Conservation (phyloP, 2,797 vertebrate genomes). For the Xenopus petersii region DNA sequence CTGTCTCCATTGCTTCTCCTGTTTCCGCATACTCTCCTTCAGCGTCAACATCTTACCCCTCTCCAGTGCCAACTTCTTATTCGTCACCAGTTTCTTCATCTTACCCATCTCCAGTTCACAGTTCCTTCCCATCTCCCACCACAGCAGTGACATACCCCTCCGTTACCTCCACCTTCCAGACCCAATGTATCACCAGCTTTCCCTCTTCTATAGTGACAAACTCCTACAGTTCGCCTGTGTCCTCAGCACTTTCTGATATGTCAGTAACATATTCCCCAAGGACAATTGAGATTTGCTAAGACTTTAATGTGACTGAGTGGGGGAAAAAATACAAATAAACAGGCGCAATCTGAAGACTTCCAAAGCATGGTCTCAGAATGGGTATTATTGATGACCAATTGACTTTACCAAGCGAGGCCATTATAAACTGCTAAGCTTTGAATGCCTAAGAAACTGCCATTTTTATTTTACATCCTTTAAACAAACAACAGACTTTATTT, state of each 20-base stretch:
- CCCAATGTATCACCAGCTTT: constrained; percentile 77
- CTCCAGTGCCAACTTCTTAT: constrained; percentile 66
- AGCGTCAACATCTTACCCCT: constrained; percentile 64
- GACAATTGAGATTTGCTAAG: constrained; percentile 97
- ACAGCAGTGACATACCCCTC: constrained; percentile 88
- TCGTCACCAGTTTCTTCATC: constrained; percentile 86
- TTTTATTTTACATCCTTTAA: constrained; percentile 66
- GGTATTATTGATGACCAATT: background rate
- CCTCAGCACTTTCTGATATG: constrained; percentile 91
- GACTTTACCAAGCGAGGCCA: constrained; percentile 53
- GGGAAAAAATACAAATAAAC: constrained; percentile 4
- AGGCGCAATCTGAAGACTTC: constrained; percentile 48
- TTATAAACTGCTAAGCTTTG: constrained; percentile 62
- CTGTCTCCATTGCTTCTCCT: constrained; percentile 65
- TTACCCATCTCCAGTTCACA: constrained; percentile 84
- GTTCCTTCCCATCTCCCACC: constrained; percentile 87
- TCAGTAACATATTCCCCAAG: constrained; percentile 88
- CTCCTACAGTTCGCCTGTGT: constrained; percentile 85
- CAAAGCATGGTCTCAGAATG: constrained; percentile 49
- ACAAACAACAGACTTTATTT: constrained; percentile 65
- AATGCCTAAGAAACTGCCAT: constrained; percentile 68
- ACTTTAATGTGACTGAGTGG: background rate
- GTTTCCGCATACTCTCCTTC: constrained; percentile 83
- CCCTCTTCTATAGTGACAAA: constrained; percentile 77
- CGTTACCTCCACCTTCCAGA: constrained; percentile 75